Base-by-base conservation (phyloP, 2,888 invertebrate genomes). In the Acronicta alni region DNA sequence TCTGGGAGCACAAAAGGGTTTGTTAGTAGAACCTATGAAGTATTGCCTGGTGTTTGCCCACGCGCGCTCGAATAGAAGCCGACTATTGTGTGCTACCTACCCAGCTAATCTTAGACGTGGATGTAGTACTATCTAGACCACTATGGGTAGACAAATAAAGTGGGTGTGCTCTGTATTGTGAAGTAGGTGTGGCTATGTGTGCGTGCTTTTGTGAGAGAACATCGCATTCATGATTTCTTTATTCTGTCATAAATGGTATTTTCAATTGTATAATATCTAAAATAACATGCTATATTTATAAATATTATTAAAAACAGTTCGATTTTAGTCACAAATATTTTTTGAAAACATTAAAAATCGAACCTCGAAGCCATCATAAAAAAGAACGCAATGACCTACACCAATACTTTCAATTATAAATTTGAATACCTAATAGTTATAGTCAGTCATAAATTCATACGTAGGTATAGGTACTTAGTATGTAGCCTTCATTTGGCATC, bases 11-110 rank as follows among this genome's bases (percentile, higher is more conserved):
- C 92, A 93, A 93, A 90, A 91, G 91, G 92, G 92, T 93, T 94
- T 93, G 94, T 94, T 93, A 93, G 93, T 87, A 86, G 89, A 90
- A 88, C 84, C 88, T 91, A 92, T 92, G 91, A 90, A 88, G 86
- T 83, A 91, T 85, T 83, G 80, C 83, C 81, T 81, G 79, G 77
- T 81, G 81, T 81, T 86, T 86, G 88, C 91, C 89, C 88, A 90
- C 91, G 91, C 89, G 77, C 72, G 69, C 72, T 72, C 72, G 69
- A 74, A 79, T 82, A 80, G 79, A 73, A 75, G 73, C 67, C 59
- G 58, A 55, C 65, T 46, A 75, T 78, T 78, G 75, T 74, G 60
- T 59, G 53, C 39, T 63, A 52, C 52, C 56, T 54, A 43, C 18
- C 45, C 46, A 54, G 71, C 71, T 68, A 66, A 71, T 71, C 68